Percentiles rank a stretch among this genome's conserved stretches.
phyloP scores from a whole-genome alignment of 1,140 invertebrate species.

The Vollenhovia emeryi region DNA sequence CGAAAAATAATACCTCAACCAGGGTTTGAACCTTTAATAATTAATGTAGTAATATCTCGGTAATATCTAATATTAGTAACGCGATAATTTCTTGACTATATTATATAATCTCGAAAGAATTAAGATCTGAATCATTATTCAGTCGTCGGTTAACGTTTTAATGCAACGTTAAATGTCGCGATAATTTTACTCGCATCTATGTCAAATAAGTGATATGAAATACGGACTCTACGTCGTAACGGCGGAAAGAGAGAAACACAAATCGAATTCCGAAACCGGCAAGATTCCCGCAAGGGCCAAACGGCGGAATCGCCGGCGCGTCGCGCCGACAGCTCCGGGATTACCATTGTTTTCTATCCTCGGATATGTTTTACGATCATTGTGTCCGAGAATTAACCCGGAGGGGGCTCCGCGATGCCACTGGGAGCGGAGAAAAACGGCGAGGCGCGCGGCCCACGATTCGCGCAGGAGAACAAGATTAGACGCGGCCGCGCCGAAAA shows the following conservation, averaged over 20 bases:
- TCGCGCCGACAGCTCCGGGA: slow-evolving; percentile 11
- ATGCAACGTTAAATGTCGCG: neutral
- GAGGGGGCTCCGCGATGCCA: neutral
- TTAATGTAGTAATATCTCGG: neutral
- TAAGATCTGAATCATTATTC: neutral
- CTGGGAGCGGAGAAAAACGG: slow-evolving; percentile 26
- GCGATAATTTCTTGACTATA: neutral
- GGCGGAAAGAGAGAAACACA: neutral
- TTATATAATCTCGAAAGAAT: neutral
- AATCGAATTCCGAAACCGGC: neutral
- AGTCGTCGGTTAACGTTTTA: neutral
- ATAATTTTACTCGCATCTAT: neutral
- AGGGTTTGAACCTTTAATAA: too few species aligned
- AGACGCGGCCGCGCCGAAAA: slow-evolving; percentile 29
- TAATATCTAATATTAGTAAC: neutral
- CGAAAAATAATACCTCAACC: too few species aligned
- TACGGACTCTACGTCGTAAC: too few species aligned
- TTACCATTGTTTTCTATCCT: slow-evolving; percentile 51
- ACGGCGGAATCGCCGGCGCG: neutral
- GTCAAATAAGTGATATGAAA: neutral
- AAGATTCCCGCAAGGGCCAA: neutral
- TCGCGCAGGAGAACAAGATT: slow-evolving; percentile 48
- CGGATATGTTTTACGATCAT: slow-evolving; percentile 51
- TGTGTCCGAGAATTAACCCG: slow-evolving; percentile 45
- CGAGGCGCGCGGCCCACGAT: neutral